Conservation (phyloP, 2,797 vertebrate genomes). For the Chromobotia macracanthus region DNA sequence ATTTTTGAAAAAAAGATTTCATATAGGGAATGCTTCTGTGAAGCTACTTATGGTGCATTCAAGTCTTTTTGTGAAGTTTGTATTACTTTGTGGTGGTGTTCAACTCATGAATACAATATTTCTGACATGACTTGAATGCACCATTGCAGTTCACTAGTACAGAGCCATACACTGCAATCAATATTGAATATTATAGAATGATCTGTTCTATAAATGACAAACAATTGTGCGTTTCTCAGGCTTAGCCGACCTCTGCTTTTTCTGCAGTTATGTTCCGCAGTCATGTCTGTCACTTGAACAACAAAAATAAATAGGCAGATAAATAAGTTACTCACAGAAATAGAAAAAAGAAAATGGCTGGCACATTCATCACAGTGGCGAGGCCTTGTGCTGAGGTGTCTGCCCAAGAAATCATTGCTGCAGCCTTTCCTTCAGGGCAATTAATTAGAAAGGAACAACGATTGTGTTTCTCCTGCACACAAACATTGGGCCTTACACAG, state of each 20-base stretch:
- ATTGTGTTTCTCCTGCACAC: conserved; percentile 41
- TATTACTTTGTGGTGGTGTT: too few species aligned
- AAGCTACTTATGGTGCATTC: too few species aligned
- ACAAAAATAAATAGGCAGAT: conserved; percentile 34
- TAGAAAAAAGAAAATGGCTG: conserved; percentile 32
- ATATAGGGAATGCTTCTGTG: too few species aligned
- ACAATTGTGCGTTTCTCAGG: too few species aligned
- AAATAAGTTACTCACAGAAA: conserved; percentile 28
- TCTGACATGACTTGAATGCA: too few species aligned
- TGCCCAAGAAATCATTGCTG: conserved; percentile 49
- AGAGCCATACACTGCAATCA: too few species aligned
- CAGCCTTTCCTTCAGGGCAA: conserved; percentile 51
- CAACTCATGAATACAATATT: too few species aligned
- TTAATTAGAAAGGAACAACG: conserved; percentile 62
- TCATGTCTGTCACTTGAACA: conserved; percentile 18
- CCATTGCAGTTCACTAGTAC: too few species aligned
- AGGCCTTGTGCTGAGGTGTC: conserved; percentile 37
- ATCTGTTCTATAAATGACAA: too few species aligned
- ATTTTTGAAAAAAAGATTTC: too few species aligned
- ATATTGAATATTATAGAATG: too few species aligned
- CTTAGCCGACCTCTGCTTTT: background rate
- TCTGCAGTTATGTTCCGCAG: background rate
- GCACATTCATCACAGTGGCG: conserved; percentile 46
- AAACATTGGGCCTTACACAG: conserved; percentile 40
- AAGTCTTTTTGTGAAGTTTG: too few species aligned